phyloP scores from a whole-genome alignment of 2,888 invertebrate genomes.

The Trichogramma dendrolimi region DNA sequence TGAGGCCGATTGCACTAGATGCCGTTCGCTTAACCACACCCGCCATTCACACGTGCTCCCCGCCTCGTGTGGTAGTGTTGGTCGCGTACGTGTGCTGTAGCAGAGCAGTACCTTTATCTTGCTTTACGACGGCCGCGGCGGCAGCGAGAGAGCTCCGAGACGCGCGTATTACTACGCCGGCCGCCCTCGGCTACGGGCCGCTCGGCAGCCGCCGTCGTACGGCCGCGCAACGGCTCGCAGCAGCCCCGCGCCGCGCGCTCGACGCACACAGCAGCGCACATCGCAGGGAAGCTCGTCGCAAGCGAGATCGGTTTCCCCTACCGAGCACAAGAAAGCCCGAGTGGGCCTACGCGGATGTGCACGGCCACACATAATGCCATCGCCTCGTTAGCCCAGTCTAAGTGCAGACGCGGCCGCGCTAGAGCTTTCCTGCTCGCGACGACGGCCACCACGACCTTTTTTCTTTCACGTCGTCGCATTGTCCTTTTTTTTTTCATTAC shows the following conservation, averaged over 20 bases:
- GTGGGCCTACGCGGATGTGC: conserved; percentile 20
- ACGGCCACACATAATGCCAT: background rate
- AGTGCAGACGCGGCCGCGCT: too few species aligned
- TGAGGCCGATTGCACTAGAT: conserved; percentile 8
- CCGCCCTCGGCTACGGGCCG: conserved; percentile 13
- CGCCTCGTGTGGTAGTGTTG: too few species aligned
- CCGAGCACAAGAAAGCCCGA: conserved; percentile 28
- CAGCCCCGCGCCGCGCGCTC: conserved; percentile 34
- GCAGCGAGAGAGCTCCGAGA: too few species aligned
- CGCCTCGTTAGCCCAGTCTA: too few species aligned
- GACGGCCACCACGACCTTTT: conserved; percentile 15
- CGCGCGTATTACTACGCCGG: background rate
- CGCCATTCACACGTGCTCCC: conserved; percentile 17
- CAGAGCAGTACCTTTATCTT: too few species aligned
- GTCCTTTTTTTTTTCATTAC: conserved; percentile 40
- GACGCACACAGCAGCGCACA: conserved; percentile 36
- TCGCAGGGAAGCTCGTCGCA: conserved; percentile 31
- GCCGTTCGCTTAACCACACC: conserved; percentile 10
- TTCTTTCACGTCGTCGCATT: background rate
- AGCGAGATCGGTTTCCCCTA: conserved; percentile 18
- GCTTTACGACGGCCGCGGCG: too few species aligned
- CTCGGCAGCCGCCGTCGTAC: conserved; percentile 8
- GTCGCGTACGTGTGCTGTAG: too few species aligned
- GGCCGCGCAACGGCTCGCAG: conserved; percentile 29
- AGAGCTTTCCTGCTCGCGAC: background rate